phyloP scores from a whole-genome alignment of 64 coral and sea anemone genomes.

The Cladopsammia gracilis region DNA sequence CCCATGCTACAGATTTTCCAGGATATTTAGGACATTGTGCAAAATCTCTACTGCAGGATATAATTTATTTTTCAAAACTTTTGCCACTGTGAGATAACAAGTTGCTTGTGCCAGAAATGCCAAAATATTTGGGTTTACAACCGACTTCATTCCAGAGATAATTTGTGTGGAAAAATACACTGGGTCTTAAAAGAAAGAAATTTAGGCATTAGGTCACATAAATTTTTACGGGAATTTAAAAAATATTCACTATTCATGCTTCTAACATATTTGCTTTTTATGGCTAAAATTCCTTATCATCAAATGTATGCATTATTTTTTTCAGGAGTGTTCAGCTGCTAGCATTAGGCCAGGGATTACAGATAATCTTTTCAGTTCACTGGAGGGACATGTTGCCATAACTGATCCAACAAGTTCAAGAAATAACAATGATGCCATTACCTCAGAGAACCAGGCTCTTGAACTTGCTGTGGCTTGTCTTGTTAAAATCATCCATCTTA shows the following conservation, averaged over 20 bases:
- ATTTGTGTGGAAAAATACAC: too few relatives aligned
- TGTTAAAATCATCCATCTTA: conserved; percentile 44
- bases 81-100: too few relatives aligned
- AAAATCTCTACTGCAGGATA: too few relatives aligned
- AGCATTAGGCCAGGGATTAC: not conserved
- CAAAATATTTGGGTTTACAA: too few relatives aligned
- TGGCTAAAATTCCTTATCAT: not conserved
- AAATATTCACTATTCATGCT: not conserved
- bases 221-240: too few relatives aligned
- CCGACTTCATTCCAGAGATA: too few relatives aligned
- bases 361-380: conserved; percentile 11
- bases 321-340: conserved; percentile 3
- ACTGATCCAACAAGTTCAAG: not conserved
- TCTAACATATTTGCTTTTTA: not conserved
- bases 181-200: too few relatives aligned
- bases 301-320: not conserved
- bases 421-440: not conserved
- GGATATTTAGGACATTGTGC: too few relatives aligned
- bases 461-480: conserved; percentile 14
- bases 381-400: not conserved
- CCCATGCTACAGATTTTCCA: too few relatives aligned
- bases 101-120: too few relatives aligned
- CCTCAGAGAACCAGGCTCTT: not conserved
- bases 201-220: too few relatives aligned
- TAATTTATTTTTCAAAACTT: too few relatives aligned